phyloP scores from a whole-genome alignment of 2,888 invertebrate genomes.

The Geophilus truncorum region DNA sequence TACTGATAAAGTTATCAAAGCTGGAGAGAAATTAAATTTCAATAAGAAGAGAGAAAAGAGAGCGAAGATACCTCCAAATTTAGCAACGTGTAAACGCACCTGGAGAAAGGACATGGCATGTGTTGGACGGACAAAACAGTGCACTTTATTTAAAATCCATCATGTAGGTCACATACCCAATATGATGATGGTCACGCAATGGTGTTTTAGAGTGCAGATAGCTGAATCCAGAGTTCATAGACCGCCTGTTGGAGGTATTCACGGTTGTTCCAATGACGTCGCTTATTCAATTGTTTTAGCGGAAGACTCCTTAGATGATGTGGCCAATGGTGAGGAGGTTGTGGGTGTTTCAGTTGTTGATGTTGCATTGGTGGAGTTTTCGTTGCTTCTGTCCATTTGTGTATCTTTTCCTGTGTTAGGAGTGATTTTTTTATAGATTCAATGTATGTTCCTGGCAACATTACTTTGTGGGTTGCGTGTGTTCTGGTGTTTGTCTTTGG shows the following conservation, averaged over 20 bases:
- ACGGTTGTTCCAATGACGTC: conserved; percentile 69
- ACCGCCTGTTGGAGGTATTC: conserved; percentile 77
- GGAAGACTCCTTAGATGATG: conserved; percentile 80
- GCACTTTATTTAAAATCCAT: conserved; percentile 62
- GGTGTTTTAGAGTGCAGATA: conserved; percentile 68
- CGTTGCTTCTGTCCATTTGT: too few relatives aligned
- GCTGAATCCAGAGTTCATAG: conserved; percentile 78
- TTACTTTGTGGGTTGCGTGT: too few relatives aligned
- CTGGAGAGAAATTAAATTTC: conserved; percentile 62
- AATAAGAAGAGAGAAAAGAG: conserved; percentile 61
- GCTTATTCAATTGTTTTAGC: conserved; percentile 75
- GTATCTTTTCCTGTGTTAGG: too few relatives aligned
- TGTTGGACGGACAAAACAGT: conserved; percentile 62
- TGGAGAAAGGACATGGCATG: conserved; percentile 82
- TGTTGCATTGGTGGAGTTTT: too few relatives aligned
- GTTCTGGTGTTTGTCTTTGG: too few relatives aligned
- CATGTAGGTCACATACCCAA: conserved; percentile 79
- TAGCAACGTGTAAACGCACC: conserved; percentile 55
- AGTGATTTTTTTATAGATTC: too few relatives aligned
- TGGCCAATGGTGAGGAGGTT: too few relatives aligned
- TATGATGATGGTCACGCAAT: conserved; percentile 74
- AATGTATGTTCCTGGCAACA: too few relatives aligned
- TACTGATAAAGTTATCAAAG: conserved; percentile 65
- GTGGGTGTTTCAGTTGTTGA: too few relatives aligned
- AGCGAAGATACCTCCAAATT: conserved; percentile 54